Base-by-base conservation (phyloP, 1,140 invertebrate species). In the Diorhabda elongata region DNA sequence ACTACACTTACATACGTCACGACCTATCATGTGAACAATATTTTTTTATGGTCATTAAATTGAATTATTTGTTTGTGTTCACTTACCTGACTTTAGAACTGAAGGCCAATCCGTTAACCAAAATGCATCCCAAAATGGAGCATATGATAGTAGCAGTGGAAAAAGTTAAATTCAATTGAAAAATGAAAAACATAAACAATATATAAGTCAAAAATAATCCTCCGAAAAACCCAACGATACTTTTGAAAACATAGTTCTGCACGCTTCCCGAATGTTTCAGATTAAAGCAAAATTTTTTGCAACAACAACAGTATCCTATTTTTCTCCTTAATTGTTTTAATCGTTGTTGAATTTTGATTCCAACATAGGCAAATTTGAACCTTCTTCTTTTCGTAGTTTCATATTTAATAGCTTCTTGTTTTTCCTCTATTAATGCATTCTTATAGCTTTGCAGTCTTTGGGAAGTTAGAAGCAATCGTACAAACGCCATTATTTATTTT, bases 31-130 rank as follows among this genome's bases (percentile, higher is more conserved):
- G 26, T 26, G 26, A 26, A 26, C 26, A 26, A 26, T 26, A 26
- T 26, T 26, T 26, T 26, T 26, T 26, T 26, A 26, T 26, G 26
- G 26, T 26, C 26, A 26, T 26, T 26, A 26, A 26, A 26, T 26
- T 26, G 1, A 26, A 26, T 26, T 26, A 26, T 26, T 26, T 26
- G 26, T 26, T 26, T 26, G 4, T 44, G 44, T 26, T 47, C 11
- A 75, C 71, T 80, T 79, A 89, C 88, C 88, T 86, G 42, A 88
- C 80, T 73, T 84, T 84, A 58, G 83, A 77, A 74, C 86, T 90
- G 75, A 89, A 91, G 42, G 88, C 88, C 63, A 92, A 79, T 42
- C 88, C 88, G 61, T 91, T 77, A 2, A 86, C 87, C 41, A 91
- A 81, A 72, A 90, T 79, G 9, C 86, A 76, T 5, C 88, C 89